Percentiles rank a stretch among this genome's conserved stretches.
phyloP scores from a whole-genome alignment of 2,797 vertebrate species.

The Alca torda region DNA sequence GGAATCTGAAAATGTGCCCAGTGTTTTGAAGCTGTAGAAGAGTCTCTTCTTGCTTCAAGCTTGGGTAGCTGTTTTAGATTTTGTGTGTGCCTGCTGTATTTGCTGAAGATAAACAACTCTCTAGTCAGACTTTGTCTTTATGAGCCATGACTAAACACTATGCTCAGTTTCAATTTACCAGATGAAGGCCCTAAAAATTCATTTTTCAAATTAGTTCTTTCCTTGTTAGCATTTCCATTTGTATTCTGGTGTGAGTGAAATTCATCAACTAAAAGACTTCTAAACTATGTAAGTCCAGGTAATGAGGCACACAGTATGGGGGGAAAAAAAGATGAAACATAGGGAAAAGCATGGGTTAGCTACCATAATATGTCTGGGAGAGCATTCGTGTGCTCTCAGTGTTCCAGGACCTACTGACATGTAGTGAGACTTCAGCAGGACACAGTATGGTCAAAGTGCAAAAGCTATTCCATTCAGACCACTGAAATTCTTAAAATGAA shows the following conservation, averaged over 20 bases:
- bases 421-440: neutral
- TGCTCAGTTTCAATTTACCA: slow-evolving; percentile 23
- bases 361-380: rapidly evolving
- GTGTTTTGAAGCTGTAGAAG: neutral
- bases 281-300: neutral
- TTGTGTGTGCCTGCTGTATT: neutral
- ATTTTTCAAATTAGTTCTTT: slow-evolving; percentile 7
- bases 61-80: neutral
- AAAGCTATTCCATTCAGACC: neutral
- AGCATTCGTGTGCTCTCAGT: neutral
- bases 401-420: neutral
- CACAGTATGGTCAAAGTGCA: rapidly evolving
- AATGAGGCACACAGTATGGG: neutral
- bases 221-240: slow-evolving; percentile 23
- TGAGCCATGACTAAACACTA: slow-evolving; percentile 31
- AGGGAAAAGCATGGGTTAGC: neutral
- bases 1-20: neutral
- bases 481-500: neutral
- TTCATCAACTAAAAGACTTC: neutral
- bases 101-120: slow-evolving; percentile 21
- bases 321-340: neutral
- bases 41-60: neutral
- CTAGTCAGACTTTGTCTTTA: slow-evolving; percentile 3
- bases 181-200: slow-evolving; percentile 5
- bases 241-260: neutral